Evolutionary conservation across 2,797 vertebrate species (phyloP), one percentile per base, ranked within the genome.

Genomic region (Tadarida brasiliensis): DNA sequence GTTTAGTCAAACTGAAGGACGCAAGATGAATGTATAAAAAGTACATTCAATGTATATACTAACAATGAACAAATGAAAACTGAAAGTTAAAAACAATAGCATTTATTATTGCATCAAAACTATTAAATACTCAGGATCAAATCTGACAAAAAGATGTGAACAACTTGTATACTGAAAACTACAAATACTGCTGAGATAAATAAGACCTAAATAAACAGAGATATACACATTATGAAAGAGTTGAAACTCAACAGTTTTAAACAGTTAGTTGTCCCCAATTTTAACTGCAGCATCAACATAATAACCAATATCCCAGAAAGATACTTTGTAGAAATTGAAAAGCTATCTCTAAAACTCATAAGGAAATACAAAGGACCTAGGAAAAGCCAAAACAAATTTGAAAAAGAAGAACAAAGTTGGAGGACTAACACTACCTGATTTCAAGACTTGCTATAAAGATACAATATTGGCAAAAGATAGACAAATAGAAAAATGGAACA

Each of bases 331-430:
- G 22, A 90, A 90, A 54, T 1, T 67, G 49, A 80, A 16, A 80
- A 88, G n/a, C 54, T 90, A 30, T 90, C 61, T 82, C 49, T 65
- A 65, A 87, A 77, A 78, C 44, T 92, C 47, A 71, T 54, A 67
- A 49, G 19, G 12, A 51, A 90, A 74, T 47, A 44, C 7, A 85
- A 70, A 80, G 28, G 44, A 70, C 17, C 35, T 26, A 44, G 47
- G 63, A 70, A 81, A 56, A 81, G 14, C 14, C n/a, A 93, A 87
- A 84, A 87, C 24, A 57, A 54, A 22, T 65, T n/a, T 77, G 63
- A 39, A 65, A 84, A 77, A 67, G 33, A 67, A 84, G 22, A 74
- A 73, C 33, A 57, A 76, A 56, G 24, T 7, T 76, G 12, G 7
- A 89, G 51, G 7, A 28, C 22, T 77, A 59, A 63, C 1, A 44